Conservation (phyloP, 53 echinoderm and acorn worm species). For the Pentamera pediparva region DNA sequence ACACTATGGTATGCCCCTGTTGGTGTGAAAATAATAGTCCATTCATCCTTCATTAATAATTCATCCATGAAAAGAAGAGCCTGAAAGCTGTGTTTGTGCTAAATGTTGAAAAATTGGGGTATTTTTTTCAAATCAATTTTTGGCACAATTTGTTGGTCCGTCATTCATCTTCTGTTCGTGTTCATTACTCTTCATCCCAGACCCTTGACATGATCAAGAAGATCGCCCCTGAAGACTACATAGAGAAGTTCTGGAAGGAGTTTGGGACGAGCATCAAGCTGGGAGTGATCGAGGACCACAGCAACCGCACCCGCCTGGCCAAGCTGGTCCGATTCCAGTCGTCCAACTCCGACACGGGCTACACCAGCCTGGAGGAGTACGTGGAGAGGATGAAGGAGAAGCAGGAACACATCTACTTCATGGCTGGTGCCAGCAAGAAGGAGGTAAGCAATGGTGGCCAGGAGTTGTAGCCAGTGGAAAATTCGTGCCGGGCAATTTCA, state of each 20-base stretch:
- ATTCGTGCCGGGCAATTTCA: too few relatives aligned
- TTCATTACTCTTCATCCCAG: constrained; percentile 23
- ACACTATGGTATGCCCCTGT: too few relatives aligned
- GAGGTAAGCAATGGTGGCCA: constrained; percentile 69
- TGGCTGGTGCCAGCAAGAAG: constrained; percentile 71
- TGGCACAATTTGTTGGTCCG: not conserved
- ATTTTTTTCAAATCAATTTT: not conserved
- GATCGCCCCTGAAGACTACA: constrained; percentile 75
- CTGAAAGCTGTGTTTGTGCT: not conserved
- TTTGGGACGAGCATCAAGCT: constrained; percentile 97
- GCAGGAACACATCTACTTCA: constrained; percentile 94
- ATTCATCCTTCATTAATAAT: not conserved
- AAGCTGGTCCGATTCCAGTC: constrained; percentile 93
- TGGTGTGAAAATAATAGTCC: too few relatives aligned
- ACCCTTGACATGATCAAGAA: constrained; percentile 99
- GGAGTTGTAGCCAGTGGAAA: too few relatives aligned
- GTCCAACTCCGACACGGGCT: constrained; percentile 80
- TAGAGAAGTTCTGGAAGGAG: constrained; percentile 97
- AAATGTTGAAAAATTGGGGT: not conserved
- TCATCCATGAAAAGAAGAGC: not conserved
- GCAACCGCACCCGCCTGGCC: constrained; percentile 96
- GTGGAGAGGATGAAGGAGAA: constrained; percentile 98
- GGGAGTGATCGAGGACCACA: constrained; percentile 97
- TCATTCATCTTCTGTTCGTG: not conserved
- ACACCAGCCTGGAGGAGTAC: constrained; percentile 82